Percentiles rank a stretch among this genome's conserved stretches.
Conservation (phyloP, 64 coral and sea anemone species). For the Anthopleura sola region DNA sequence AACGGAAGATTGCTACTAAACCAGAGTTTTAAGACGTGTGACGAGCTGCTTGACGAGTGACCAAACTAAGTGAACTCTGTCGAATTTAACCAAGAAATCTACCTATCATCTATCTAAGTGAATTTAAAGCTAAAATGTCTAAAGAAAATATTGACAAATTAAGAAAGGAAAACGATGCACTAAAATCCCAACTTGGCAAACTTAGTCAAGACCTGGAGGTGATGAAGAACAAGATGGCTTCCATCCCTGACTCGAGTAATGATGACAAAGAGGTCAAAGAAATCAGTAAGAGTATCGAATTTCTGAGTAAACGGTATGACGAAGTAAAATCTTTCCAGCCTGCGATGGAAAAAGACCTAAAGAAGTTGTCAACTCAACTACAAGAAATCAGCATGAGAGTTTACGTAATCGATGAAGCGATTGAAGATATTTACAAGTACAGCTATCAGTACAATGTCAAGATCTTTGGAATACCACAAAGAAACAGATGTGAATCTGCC, state of each 20-base stretch:
- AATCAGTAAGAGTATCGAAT: slow-evolving; percentile 6
- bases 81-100: background rate
- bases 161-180: slow-evolving; percentile 4
- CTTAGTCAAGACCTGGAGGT: background rate
- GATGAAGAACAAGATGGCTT: slow-evolving; percentile 8
- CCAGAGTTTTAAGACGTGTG: too few species aligned
- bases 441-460: slow-evolving; percentile 53
- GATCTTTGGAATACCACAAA: slow-evolving; percentile 39
- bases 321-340: slow-evolving; percentile 18
- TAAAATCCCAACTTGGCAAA: background rate
- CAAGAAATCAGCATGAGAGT: background rate
- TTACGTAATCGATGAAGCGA: slow-evolving; percentile 13
- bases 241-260: background rate
- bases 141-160: slow-evolving; percentile 3
- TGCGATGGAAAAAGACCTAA: background rate
- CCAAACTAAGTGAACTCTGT: background rate
- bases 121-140: slow-evolving; percentile 1
- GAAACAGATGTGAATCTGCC: slow-evolving; percentile 26
- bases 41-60: too few species aligned
- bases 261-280: background rate
- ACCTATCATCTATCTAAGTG: background rate
- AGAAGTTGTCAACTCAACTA: background rate
- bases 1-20: too few species aligned
- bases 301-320: slow-evolving; percentile 17
- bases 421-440: slow-evolving; percentile 41